Conservation (phyloP, 2,113 vertebrate genomes). For the Thamnaconus septentrionalis region DNA sequence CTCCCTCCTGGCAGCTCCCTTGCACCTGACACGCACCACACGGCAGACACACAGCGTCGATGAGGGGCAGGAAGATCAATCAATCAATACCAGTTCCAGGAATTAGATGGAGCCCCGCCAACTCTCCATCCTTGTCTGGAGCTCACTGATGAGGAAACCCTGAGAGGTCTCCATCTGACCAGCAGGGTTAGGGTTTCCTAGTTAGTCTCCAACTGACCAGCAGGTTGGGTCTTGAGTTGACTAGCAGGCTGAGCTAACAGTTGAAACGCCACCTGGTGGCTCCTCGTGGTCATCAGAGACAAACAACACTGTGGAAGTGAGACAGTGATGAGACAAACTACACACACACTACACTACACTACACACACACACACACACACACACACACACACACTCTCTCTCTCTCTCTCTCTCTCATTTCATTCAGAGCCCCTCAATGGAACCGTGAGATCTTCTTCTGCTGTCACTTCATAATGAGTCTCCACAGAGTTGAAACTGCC, state of each 20-base stretch:
- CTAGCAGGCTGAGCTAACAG: conserved; percentile 70
- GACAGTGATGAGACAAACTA: too few relatives aligned
- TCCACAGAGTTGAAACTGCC: conserved; percentile 59
- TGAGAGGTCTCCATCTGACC: conserved; percentile 54
- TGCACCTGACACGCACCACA: conserved; percentile 77
- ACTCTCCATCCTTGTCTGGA: conserved; percentile 12
- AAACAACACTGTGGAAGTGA: conserved; percentile 49
- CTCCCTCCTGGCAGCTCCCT: conserved; percentile 84
- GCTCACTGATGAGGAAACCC: too few relatives aligned
- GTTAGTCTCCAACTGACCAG: too few relatives aligned
- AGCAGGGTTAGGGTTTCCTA: conserved; percentile 49
- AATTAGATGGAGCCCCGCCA: too few relatives aligned
- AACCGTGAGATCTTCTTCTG: conserved; percentile 37
- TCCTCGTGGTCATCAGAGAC: conserved; percentile 35
- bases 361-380: conserved; percentile 33
- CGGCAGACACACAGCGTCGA: conserved; percentile 9
- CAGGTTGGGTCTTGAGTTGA: conserved; percentile 32
- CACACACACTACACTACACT: too few relatives aligned
- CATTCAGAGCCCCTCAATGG: conserved; percentile 4
- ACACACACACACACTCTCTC: conserved; percentile 1
- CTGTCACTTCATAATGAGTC: conserved; percentile 67
- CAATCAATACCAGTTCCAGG: too few relatives aligned
- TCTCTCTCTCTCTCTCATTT: conserved; percentile 1
- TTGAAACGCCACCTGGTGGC: conserved; percentile 60
- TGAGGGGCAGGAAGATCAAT: conserved; percentile 29